phyloP scores from a whole-genome alignment of 2,797 vertebrate genomes.

The Urocyon cinereoargenteus region DNA sequence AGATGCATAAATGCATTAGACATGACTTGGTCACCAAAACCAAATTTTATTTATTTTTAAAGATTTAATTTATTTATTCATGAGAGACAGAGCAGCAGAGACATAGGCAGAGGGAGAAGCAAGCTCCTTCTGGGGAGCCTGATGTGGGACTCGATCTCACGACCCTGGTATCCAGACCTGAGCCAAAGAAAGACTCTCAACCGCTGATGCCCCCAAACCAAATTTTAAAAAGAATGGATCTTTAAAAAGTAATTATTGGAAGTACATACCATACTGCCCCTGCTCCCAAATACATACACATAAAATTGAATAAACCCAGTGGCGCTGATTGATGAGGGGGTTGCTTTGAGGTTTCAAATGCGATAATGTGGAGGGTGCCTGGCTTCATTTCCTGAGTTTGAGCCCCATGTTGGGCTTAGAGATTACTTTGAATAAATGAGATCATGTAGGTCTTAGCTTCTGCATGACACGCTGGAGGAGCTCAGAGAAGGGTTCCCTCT shows the following conservation, averaged over 20 bases:
- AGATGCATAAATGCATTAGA: background rate
- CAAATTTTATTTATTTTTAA: background rate
- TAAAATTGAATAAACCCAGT: background rate
- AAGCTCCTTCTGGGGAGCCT: too few species aligned
- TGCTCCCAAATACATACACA: background rate
- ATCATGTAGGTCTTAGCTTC: background rate
- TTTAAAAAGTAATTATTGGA: background rate
- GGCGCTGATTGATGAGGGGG: background rate
- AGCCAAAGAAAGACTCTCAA: too few species aligned
- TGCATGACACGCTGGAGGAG: background rate
- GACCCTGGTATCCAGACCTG: too few species aligned
- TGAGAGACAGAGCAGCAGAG: too few species aligned
- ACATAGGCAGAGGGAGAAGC: too few species aligned
- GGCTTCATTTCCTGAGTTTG: background rate
- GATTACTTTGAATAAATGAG: background rate
- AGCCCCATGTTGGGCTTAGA: background rate
- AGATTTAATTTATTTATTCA: too few species aligned
- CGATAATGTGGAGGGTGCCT: background rate
- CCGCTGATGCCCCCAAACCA: background rate
- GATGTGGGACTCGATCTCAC: too few species aligned
- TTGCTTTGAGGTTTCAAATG: background rate
- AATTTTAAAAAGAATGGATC: background rate
- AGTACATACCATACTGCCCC: background rate
- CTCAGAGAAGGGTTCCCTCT: background rate
- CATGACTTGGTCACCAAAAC: background rate